phyloP scores from a whole-genome alignment of 2,797 vertebrate species.

The Argyrosomus regius region DNA sequence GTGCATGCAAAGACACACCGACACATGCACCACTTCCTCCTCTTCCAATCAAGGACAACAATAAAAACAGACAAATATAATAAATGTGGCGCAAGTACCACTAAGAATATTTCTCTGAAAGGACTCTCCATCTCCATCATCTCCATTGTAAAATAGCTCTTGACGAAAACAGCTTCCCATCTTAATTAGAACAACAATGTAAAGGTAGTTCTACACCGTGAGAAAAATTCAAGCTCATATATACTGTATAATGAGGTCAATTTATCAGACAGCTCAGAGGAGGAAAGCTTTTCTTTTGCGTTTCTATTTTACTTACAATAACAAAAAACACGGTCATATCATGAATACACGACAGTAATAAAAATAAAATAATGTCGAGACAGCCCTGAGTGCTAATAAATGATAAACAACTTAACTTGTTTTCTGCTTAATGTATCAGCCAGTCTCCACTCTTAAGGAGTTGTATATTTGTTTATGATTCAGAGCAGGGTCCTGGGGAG shows the following conservation, averaged over 20 bases:
- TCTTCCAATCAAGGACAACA: constrained; percentile 20
- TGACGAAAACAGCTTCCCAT: background rate
- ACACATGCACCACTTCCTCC: background rate
- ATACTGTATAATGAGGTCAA: constrained; percentile 26
- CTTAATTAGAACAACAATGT: background rate
- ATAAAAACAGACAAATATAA: background rate
- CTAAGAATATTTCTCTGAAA: background rate
- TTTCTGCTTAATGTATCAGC: constrained; percentile 58
- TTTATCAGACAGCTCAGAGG: constrained; percentile 27
- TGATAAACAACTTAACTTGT: constrained; percentile 52
- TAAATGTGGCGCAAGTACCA: background rate
- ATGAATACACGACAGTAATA: constrained; percentile 35
- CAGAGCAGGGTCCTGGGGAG: constrained; percentile 67
- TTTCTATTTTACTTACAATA: constrained; percentile 24
- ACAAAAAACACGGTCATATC: constrained; percentile 34
- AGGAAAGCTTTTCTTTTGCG: constrained; percentile 6
- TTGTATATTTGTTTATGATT: constrained; percentile 72
- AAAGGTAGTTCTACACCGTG: constrained; percentile 25
- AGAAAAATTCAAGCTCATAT: constrained; percentile 44
- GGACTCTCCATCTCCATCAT: background rate
- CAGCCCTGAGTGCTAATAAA: constrained; percentile 38
- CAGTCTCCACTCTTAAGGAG: constrained; percentile 42
- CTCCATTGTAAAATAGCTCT: background rate
- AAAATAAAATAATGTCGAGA: constrained; percentile 49
- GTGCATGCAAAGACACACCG: background rate